phyloP scores from a whole-genome alignment of 2,113 vertebrate species.

The Spea bombifrons region DNA sequence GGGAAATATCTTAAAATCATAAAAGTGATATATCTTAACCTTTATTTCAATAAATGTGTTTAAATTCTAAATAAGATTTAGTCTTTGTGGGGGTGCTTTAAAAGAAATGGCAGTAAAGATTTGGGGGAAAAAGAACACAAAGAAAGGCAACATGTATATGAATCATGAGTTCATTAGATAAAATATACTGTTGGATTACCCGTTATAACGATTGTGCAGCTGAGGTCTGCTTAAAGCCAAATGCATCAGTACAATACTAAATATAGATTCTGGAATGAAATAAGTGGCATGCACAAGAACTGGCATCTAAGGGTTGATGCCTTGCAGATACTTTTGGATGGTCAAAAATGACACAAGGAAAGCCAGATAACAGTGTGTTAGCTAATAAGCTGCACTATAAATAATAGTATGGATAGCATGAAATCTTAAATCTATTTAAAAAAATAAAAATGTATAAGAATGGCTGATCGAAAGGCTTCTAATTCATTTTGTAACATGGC shows the following conservation, averaged over 20 bases:
- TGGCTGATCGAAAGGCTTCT: no score
- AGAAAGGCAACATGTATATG: slow-evolving; percentile 27
- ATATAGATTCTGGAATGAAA: slow-evolving; percentile 43
- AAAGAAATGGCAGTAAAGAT: background rate
- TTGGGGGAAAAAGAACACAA: slow-evolving; percentile 9
- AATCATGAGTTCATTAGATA: slow-evolving; percentile 34
- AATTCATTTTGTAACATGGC: no score
- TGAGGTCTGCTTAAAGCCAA: slow-evolving; percentile 51
- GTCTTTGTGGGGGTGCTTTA: slow-evolving; percentile 29
- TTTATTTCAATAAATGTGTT: background rate
- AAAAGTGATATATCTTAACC: background rate
- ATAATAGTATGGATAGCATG: no score
- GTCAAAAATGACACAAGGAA: slow-evolving; percentile 11
- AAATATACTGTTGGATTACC: slow-evolving; percentile 51
- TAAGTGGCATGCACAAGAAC: slow-evolving; percentile 44
- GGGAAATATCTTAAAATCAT: background rate
- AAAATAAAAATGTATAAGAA: no score
- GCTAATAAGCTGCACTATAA: no score
- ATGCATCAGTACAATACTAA: slow-evolving; percentile 48
- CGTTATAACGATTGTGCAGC: slow-evolving; percentile 49
- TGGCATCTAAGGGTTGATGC: slow-evolving; percentile 46
- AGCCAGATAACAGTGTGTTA: background rate
- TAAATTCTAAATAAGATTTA: slow-evolving; percentile 29
- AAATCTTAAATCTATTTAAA: no score
- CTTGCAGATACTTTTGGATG: background rate